Evolutionary conservation across 2,888 invertebrate species (phyloP).

Genomic region (Amiota mariae): DNA sequence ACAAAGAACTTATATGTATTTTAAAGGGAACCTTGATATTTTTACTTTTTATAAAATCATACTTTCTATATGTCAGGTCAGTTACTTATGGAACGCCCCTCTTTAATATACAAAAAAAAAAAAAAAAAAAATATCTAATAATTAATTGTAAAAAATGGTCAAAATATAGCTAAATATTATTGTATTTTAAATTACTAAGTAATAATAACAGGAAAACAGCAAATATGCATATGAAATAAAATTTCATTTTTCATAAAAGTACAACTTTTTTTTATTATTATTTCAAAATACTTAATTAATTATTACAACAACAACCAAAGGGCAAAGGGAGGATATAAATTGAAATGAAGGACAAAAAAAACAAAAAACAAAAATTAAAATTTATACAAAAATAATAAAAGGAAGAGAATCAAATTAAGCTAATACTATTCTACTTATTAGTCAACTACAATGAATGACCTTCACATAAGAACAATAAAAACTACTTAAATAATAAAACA

Average conservation of each 20-base stretch:
- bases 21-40: too few species aligned
- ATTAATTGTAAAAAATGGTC: slow-evolving; percentile 25
- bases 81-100: too few species aligned
- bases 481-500: too few species aligned
- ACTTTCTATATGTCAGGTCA: too few species aligned
- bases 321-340: neutral
- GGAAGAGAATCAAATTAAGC: too few species aligned
- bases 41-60: too few species aligned
- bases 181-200: slow-evolving; percentile 9
- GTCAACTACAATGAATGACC: too few species aligned
- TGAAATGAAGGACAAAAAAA: neutral
- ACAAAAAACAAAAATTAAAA: neutral
- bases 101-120: slow-evolving; percentile 8
- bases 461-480: too few species aligned
- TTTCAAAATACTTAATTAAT: slow-evolving; percentile 11
- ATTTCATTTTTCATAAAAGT: neutral
- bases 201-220: slow-evolving; percentile 22
- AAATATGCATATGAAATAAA: slow-evolving; percentile 15
- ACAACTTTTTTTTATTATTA: neutral
- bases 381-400: neutral
- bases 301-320: neutral
- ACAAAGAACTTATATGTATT: too few species aligned
- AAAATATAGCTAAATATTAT: neutral
- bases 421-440: too few species aligned
- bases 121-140: slow-evolving; percentile 18